phyloP scores from a whole-genome alignment of 2,888 invertebrate genomes.

The Cenopis cana region DNA sequence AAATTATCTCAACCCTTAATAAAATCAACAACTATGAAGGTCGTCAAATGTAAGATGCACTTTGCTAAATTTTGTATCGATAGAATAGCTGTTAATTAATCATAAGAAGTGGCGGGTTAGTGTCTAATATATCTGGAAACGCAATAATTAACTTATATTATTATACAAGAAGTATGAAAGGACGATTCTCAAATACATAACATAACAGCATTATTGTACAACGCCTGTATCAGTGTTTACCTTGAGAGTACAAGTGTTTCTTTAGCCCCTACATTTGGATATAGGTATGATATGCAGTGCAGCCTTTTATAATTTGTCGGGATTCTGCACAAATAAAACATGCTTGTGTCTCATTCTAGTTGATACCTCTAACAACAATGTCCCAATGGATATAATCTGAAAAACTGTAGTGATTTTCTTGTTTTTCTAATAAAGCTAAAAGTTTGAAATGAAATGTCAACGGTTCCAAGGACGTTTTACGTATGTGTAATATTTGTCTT shows the following conservation, averaged over 20 bases:
- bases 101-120: conserved; percentile 43
- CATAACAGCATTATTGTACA: conserved; percentile 19
- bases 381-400: conserved; percentile 71
- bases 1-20: neutral
- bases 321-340: conserved; percentile 59
- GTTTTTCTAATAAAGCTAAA: conserved; percentile 64
- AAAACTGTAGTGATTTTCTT: conserved; percentile 68
- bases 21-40: conserved; percentile 11
- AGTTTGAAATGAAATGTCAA: conserved; percentile 66
- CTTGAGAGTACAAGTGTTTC: conserved; percentile 39
- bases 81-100: conserved; percentile 42
- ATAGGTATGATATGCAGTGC: conserved; percentile 11
- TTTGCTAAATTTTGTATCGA: conserved; percentile 40
- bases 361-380: conserved; percentile 46
- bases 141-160: conserved; percentile 39
- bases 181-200: conserved; percentile 6
- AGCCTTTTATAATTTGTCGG: conserved; percentile 9
- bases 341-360: conserved; percentile 49
- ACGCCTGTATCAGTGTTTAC: conserved; percentile 30
- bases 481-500: conserved; percentile 77
- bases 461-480: conserved; percentile 66
- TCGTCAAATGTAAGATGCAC: conserved; percentile 21
- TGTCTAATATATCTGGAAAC: conserved; percentile 38
- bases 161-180: conserved; percentile 32
- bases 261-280: conserved; percentile 29